phyloP scores from a whole-genome alignment of 2,888 invertebrate genomes.

The Drosophila seclusa region DNA sequence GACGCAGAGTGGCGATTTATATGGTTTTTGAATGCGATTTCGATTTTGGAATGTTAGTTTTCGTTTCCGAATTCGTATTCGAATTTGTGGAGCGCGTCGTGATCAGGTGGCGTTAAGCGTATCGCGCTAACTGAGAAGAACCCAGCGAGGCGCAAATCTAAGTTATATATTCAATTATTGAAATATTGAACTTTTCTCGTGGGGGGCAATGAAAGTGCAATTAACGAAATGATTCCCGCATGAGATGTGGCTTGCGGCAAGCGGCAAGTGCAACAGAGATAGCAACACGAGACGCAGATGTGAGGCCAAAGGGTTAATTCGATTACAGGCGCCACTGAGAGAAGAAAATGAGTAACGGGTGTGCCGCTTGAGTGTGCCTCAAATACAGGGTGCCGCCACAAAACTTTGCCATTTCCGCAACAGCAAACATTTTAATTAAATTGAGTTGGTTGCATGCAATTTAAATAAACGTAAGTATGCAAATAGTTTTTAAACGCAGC shows the following conservation, averaged over 20 bases:
- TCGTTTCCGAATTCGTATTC: slow-evolving; percentile 21
- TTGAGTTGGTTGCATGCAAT: slow-evolving; percentile 14
- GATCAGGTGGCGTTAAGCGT: slow-evolving; percentile 63
- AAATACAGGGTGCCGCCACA: slow-evolving; percentile 39
- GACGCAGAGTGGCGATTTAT: slow-evolving; percentile 10
- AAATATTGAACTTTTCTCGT: slow-evolving; percentile 66
- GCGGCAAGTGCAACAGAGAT: slow-evolving; percentile 47
- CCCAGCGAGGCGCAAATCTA: slow-evolving; percentile 59
- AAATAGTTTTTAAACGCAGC: slow-evolving; percentile 27
- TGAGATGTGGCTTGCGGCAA: slow-evolving; percentile 14
- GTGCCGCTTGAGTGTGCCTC: slow-evolving; percentile 36
- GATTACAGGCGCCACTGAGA: slow-evolving; percentile 57
- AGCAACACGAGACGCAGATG: background rate
- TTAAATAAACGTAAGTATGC: slow-evolving; percentile 12
- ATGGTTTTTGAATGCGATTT: slow-evolving; percentile 25
- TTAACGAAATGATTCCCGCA: slow-evolving; percentile 60
- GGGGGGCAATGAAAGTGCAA: slow-evolving; percentile 70
- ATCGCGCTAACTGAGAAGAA: slow-evolving; percentile 59
- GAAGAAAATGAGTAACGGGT: slow-evolving; percentile 33
- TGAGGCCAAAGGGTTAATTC: slow-evolving; percentile 73
- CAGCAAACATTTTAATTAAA: slow-evolving; percentile 22
- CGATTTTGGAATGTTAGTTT: slow-evolving; percentile 28
- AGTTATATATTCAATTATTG: slow-evolving; percentile 63
- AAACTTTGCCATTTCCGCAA: slow-evolving; percentile 9
- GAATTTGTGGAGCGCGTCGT: slow-evolving; percentile 55